These are phyloP conservation scores for Pseudanteris insignis DNA, from an alignment of 2,888 invertebrate genomes.

Conservation along the genomic window DNA sequence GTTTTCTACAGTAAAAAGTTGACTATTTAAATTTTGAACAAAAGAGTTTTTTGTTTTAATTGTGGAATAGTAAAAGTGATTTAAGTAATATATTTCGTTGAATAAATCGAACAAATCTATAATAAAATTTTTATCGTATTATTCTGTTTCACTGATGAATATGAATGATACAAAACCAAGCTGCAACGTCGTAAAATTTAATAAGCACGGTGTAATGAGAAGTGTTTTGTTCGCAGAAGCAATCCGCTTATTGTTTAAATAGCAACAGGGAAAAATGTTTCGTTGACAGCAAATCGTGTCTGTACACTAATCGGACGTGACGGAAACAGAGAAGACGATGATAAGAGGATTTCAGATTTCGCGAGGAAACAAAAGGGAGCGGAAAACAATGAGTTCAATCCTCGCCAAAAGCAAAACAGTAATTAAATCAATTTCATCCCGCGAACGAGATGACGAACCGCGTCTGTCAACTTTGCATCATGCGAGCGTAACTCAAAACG, in stretches of 20 bases:
- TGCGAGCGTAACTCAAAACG: slow-evolving; percentile 14
- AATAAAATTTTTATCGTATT: neutral
- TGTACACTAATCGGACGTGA: slow-evolving; percentile 32
- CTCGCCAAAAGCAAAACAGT: slow-evolving; percentile 35
- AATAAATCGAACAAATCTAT: neutral
- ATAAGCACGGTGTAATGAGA: slow-evolving; percentile 5
- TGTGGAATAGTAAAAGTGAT: too few relatives aligned
- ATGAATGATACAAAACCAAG: neutral
- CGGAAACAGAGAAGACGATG: slow-evolving; percentile 36
- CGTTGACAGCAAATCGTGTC: slow-evolving; percentile 20
- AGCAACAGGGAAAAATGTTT: slow-evolving; percentile 17
- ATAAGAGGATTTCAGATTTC: slow-evolving; percentile 42
- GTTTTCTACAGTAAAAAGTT: too few relatives aligned
- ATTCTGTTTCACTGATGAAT: neutral
- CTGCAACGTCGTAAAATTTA: neutral
- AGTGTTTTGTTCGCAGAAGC: slow-evolving; percentile 17
- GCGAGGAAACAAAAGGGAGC: slow-evolving; percentile 25
- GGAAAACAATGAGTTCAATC: slow-evolving; percentile 39
- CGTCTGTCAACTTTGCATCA: slow-evolving; percentile 29
- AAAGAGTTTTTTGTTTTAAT: too few relatives aligned
- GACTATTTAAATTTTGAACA: too few relatives aligned
- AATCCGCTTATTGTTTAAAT: slow-evolving; percentile 28
- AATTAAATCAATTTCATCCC: slow-evolving; percentile 42
- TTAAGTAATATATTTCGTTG: too few relatives aligned
- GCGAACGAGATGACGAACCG: slow-evolving; percentile 20